Base-by-base conservation (phyloP, 2,888 invertebrate species). In the Xestia ashworthii region DNA sequence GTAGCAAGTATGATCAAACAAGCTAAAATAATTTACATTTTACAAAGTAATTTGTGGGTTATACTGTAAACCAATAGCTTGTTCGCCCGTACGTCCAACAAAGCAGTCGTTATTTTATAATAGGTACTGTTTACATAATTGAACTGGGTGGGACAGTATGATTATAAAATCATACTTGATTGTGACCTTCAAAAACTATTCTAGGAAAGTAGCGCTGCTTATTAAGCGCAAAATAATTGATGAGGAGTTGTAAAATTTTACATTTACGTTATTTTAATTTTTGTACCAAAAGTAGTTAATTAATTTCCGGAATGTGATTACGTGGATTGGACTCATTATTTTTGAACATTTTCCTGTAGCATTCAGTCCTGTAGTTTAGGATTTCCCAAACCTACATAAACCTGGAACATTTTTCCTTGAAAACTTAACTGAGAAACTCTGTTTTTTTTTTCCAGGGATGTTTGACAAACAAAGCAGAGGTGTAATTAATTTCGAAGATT, bases 401-500 rank as follows among this genome's bases (percentile, higher is more conserved):
- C 32, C 8, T 25, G 58, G 3, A 14, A 58, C 16, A 58, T 0
- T 32, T 60, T 60, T 62, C 60, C 62, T 38, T 9, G 8, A 19
- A 19, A 32, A 60, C 16, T 32, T 32, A 32, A 16, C 2, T 60
- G 25, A 0, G 14, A 14, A 12, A 16, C 55, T n/a, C n/a, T 25
- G 55, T 25, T 58, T 44, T 8, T 16, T 32, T 38, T 44, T 97
- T 96, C 87, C 95, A 97, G 98, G 98, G 89, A 98, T 99, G 99
- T 99, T 99, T 97, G 99, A 99, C 94, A 98, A 98, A 85, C 98
- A 98, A 90, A 98, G 98, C 90, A 97, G 98, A 90, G 99, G 99
- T 12, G 98, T 98, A 1, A 99, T 99, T 74, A 98, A 98, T 89
- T 99, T 99, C 94, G 98, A 99, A 90, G 99, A 99, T 94, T 99